Conservation (phyloP, 2,113 vertebrate species). For the Pipra filicauda region DNA sequence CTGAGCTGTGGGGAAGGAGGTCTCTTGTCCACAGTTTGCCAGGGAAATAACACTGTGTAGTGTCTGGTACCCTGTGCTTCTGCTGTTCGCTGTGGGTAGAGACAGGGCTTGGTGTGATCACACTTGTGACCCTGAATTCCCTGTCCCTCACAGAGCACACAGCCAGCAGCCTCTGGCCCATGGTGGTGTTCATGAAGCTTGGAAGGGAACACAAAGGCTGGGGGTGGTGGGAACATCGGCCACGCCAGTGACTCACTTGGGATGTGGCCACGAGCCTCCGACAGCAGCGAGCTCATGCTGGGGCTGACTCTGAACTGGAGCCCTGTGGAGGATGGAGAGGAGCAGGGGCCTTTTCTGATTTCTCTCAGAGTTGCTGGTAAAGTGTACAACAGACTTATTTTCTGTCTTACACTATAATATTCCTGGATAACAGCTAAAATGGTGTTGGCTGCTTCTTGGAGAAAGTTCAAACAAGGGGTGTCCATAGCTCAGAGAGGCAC, state of each 20-base stretch:
- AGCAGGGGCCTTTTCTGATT: neutral
- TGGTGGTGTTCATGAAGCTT: neutral
- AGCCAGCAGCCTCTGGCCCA: neutral
- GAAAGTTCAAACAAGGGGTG: neutral
- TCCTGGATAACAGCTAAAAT: neutral
- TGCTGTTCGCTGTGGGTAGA: neutral
- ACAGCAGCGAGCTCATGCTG: neutral
- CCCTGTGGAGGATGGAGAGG: neutral
- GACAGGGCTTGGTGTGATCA: neutral
- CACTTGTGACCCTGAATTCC: neutral
- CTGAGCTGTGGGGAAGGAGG: neutral
- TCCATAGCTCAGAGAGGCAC: neutral
- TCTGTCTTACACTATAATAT: neutral
- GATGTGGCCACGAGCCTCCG: neutral
- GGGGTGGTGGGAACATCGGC: neutral
- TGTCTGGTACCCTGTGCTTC: neutral
- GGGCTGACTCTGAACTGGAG: neutral
- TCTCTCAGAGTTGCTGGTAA: neutral
- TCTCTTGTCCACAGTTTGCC: neutral
- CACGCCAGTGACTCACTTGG: accelerated
- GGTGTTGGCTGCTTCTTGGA: neutral
- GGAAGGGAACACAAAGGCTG: neutral
- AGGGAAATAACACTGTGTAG: neutral
- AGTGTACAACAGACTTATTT: neutral
- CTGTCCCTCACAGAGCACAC: accelerated